A percentile compares a stretch with the other conserved stretches of the same genome.
phyloP scores from a whole-genome alignment of 2,797 vertebrate genomes.

The Carapus acus region DNA sequence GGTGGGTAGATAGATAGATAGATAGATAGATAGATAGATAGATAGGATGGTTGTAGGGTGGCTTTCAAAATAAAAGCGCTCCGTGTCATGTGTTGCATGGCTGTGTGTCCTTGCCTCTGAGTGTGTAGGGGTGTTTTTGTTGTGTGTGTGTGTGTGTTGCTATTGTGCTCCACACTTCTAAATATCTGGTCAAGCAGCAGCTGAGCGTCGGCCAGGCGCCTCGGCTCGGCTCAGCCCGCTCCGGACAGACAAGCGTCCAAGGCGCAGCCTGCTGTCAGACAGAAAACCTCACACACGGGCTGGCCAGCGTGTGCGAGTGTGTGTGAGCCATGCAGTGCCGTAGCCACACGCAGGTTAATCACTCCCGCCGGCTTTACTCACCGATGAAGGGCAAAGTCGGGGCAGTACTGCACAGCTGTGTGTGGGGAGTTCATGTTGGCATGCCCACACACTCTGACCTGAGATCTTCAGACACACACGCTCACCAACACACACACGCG shows the following conservation, averaged over 20 bases:
- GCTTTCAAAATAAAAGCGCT: no score
- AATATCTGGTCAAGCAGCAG: conserved; percentile 67
- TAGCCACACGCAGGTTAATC: no score
- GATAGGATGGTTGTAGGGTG: conserved; percentile 3
- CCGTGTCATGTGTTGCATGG: conserved; percentile 47
- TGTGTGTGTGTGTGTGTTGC: no score
- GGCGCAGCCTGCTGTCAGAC: background rate
- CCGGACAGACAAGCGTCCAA: conserved; percentile 31
- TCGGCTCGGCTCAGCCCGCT: conserved; percentile 51
- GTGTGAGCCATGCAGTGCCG: no score
- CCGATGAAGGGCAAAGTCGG: conserved; percentile 91
- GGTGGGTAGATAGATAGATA: conserved; percentile 12
- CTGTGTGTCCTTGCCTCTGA: conserved; percentile 54
- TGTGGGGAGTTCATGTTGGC: conserved; percentile 88
- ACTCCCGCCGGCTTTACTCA: no score
- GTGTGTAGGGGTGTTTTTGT: no score
- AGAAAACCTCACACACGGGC: background rate
- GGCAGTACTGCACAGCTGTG: conserved; percentile 84
- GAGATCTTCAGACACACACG: conserved; percentile 57
- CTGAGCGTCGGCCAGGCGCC: conserved; percentile 66
- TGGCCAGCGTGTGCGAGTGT: no score
- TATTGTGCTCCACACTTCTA: conserved; percentile 62
- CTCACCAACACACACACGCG: conserved; percentile 57
- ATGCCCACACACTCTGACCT: conserved; percentile 58
- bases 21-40: conserved; percentile 26